A percentile compares a stretch with the other conserved stretches of the same genome.
These are phyloP conservation scores for Himalopsyche phryganea DNA, from an alignment of 1,140 invertebrate species.

Conservation along the genomic window DNA sequence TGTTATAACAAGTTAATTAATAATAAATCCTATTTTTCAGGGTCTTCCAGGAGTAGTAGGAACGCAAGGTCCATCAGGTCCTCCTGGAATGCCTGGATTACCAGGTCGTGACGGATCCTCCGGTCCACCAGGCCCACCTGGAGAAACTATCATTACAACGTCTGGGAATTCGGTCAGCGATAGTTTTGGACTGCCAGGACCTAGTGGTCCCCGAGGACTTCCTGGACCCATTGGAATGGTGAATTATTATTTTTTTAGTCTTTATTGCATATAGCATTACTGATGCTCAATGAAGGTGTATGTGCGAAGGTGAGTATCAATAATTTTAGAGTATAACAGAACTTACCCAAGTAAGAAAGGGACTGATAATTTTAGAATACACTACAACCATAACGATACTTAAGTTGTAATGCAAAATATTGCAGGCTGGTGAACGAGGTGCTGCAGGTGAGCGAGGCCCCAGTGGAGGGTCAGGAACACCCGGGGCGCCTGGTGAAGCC, in stretches of 20 bases:
- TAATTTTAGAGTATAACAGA: too few relatives aligned
- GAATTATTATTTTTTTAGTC: not conserved
- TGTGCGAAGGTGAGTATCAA: too few relatives aligned
- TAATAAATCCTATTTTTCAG: too few relatives aligned
- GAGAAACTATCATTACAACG: slow-evolving; percentile 35
- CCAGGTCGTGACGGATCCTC: slow-evolving; percentile 18
- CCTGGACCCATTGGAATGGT: slow-evolving; percentile 32
- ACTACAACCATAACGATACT: too few relatives aligned
- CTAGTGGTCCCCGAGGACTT: slow-evolving; percentile 24
- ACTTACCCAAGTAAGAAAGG: too few relatives aligned
- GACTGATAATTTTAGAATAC: too few relatives aligned
- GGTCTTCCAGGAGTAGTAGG: slow-evolving; percentile 12
- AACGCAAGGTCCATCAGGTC: slow-evolving; percentile 29
- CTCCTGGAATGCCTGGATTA: slow-evolving; percentile 5
- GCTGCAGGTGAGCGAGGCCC: slow-evolving; percentile 27
- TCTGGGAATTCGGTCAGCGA: slow-evolving; percentile 11
- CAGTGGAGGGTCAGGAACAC: slow-evolving; percentile 14
- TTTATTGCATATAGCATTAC: too few relatives aligned
- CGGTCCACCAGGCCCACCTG: slow-evolving; percentile 32
- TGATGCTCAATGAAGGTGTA: too few relatives aligned
- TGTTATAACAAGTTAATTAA: too few relatives aligned
- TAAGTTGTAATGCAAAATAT: too few relatives aligned
- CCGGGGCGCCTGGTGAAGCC: slow-evolving; percentile 22
- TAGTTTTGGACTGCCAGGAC: slow-evolving; percentile 22
- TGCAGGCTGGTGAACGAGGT: slow-evolving; percentile 28